Percentiles rank a stretch among this genome's conserved stretches.
These are phyloP conservation scores for Linepithema humile DNA, from an alignment of 1,140 invertebrate species.

Conservation along the genomic window DNA sequence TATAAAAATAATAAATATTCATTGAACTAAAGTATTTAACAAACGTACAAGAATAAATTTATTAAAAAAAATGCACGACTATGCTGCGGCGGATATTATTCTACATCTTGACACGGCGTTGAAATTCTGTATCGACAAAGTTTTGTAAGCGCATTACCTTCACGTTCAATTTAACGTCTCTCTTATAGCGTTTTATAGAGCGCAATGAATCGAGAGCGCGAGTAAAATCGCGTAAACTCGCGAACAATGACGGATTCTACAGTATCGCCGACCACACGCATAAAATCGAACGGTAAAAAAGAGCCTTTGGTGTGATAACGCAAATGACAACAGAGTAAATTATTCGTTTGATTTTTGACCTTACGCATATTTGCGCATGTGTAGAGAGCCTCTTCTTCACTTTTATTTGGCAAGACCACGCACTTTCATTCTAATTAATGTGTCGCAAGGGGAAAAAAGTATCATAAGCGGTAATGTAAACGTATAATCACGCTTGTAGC, in stretches of 20 bases:
- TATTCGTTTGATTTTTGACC: not conserved
- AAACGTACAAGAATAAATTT: not conserved
- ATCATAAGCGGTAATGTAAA: slow-evolving; percentile 45
- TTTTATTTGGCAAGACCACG: slow-evolving; percentile 25
- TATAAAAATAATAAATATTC: not conserved
- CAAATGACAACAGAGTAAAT: slow-evolving; percentile 29
- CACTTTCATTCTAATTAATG: slow-evolving; percentile 39
- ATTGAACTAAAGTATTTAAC: not conserved
- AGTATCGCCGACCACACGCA: not conserved
- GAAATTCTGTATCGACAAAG: not conserved
- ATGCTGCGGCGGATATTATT: not conserved
- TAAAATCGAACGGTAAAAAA: not conserved
- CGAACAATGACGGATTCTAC: slow-evolving; percentile 3
- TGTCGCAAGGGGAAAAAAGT: slow-evolving; percentile 12
- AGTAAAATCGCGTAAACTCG: slow-evolving; percentile 14
- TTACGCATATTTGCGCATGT: slow-evolving; percentile 28
- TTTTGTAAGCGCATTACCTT: not conserved
- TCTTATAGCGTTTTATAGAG: not conserved
- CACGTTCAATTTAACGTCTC: not conserved
- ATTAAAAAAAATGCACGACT: not conserved
- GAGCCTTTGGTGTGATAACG: not conserved
- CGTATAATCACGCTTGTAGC: slow-evolving; percentile 49
- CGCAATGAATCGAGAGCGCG: not conserved
- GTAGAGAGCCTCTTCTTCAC: not conserved
- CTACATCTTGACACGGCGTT: not conserved